Conservation (phyloP, 2,113 vertebrate genomes). For the Emydocephalus ijimae region DNA sequence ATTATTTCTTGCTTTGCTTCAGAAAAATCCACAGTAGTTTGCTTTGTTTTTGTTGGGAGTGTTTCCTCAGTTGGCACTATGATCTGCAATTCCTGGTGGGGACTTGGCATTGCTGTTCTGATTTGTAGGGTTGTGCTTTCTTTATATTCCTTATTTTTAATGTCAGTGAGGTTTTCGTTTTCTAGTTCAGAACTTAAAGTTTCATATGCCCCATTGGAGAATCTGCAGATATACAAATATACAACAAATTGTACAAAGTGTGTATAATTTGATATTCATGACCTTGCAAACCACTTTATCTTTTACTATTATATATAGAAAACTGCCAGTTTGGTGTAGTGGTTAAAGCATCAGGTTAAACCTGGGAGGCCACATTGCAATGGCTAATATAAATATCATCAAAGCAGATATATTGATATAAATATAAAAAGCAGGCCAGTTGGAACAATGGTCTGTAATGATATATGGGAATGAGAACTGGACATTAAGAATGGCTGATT, state of each 20-base stretch:
- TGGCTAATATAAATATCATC: not conserved
- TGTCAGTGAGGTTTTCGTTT: constrained; percentile 53
- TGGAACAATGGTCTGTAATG: too few species aligned
- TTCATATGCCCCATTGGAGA: constrained; percentile 62
- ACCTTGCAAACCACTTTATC: not conserved
- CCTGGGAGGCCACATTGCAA: not conserved
- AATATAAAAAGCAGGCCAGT: too few species aligned
- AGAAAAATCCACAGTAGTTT: constrained; percentile 55
- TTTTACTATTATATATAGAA: not conserved
- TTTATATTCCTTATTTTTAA: constrained; percentile 54
- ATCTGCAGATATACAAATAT: constrained; percentile 63
- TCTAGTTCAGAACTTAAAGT: constrained; percentile 61
- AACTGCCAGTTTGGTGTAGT: not conserved
- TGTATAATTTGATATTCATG: constrained; percentile 8
- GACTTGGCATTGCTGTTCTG: constrained; percentile 54
- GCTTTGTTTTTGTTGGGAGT: constrained; percentile 56
- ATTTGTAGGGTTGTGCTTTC: constrained; percentile 81
- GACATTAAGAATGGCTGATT: too few species aligned
- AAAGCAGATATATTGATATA: not conserved
- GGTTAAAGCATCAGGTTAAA: not conserved
- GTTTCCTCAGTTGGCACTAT: constrained; percentile 65
- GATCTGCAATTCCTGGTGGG: constrained; percentile 64
- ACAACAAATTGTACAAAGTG: constrained; percentile 51
- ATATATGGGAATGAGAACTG: too few species aligned
- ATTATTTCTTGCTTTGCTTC: constrained; percentile 50